These are phyloP conservation scores for Anguilla japonica DNA, from an alignment of 2,113 vertebrate species.

Conservation along the genomic window DNA sequence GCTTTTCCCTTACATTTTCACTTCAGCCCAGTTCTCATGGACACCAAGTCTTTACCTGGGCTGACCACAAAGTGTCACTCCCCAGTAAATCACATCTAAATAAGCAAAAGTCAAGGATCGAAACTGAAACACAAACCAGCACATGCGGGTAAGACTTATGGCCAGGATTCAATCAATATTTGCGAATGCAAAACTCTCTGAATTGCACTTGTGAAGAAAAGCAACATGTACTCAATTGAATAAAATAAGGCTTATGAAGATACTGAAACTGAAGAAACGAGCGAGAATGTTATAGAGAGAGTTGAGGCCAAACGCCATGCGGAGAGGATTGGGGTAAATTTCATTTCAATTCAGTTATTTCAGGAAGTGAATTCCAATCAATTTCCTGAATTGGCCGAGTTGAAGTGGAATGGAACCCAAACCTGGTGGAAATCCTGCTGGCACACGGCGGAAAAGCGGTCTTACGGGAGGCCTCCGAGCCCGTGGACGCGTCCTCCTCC, in stretches of 20 bases:
- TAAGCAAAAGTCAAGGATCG: neutral
- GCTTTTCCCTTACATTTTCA: neutral
- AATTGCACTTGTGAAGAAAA: neutral
- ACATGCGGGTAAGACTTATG: neutral
- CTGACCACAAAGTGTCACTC: neutral
- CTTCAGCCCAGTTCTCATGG: neutral
- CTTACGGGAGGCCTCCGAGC: conserved; percentile 68
- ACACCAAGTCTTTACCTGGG: neutral
- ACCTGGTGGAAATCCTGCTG: too few relatives aligned
- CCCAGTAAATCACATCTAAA: neutral
- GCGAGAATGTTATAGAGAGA: too few relatives aligned
- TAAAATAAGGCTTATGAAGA: neutral
- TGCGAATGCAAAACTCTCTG: neutral
- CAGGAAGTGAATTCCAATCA: too few relatives aligned
- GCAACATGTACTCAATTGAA: neutral
- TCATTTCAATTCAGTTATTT: too few relatives aligned
- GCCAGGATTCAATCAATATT: neutral
- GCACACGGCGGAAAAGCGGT: neutral
- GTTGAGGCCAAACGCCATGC: too few relatives aligned
- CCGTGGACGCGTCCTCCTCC: conserved; percentile 75
- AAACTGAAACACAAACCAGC: neutral
- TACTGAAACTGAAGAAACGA: neutral
- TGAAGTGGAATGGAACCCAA: neutral
- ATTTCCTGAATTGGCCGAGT: neutral
- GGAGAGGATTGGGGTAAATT: too few relatives aligned